Evolutionary conservation across 1,140 invertebrate genomes (phyloP), one percentile per base, ranked within the genome.

Genomic region (Drosophila nebulosa): DNA sequence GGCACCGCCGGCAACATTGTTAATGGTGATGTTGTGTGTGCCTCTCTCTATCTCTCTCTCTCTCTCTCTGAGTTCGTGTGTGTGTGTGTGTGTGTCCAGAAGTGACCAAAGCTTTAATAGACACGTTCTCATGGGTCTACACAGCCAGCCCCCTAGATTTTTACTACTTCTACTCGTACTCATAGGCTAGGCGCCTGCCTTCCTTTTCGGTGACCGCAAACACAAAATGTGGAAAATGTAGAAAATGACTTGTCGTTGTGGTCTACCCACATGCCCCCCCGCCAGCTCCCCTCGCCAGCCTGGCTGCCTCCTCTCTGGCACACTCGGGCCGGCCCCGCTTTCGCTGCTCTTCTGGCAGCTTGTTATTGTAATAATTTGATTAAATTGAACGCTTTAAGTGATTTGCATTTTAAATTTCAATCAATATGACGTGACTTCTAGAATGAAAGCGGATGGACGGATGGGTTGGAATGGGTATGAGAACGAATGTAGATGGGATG

Each of bases 341-440:
- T 1, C 9, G 16, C 35, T 24, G 16, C n/a, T 62, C 35, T 14
- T 10, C 50, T 61, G 30, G 56, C 51, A 77, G 71, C 53, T 74
- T 64, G 80, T 85, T 74, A 61, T 70, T 83, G 75, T 72, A 89
- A 81, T 88, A 88, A 88, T 88, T 89, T 88, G 79, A 88, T 88
- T 88, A 89, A 88, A 88, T 88, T 81, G 79, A 79, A 88, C 83
- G 79, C 75, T 88, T 83, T 89, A 83, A 88, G 83, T 88, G 84
- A 88, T 88, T 88, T 88, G 83, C 83, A 88, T 88, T 88, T 88
- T 73, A 88, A 88, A 88, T 86, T 88, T 86, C 78, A 86, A 86
- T 86, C 81, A 86, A 85, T 85, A 78, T 85, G 83, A 80, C 67
- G 81, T 75, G 73, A 74, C 70, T 64, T 53, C 64, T 50, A 59